Evolutionary conservation across 1,140 invertebrate species (phyloP).

Genomic region (Andrena cerasifolii): DNA sequence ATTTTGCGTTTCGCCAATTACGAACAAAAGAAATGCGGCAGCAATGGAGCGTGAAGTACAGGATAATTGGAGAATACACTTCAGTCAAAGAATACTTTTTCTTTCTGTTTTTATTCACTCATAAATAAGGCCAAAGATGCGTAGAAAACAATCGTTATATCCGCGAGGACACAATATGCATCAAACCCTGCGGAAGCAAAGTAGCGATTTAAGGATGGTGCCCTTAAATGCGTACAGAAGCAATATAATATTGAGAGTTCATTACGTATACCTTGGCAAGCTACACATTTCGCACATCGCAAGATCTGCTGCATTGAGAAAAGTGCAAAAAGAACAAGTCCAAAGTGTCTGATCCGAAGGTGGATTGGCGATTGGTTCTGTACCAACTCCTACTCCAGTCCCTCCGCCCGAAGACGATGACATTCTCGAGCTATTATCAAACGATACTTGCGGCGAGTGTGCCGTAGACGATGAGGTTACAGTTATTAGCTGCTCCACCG

Average conservation of each 20-base stretch:
- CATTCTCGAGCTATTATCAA: constrained; percentile 67
- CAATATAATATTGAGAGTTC: constrained; percentile 53
- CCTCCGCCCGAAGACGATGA: constrained; percentile 69
- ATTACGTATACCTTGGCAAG: constrained; percentile 87
- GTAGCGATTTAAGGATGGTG: constrained; percentile 59
- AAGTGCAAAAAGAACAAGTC: constrained; percentile 97
- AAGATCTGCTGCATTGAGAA: constrained; percentile 90
- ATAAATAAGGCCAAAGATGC: constrained; percentile 72
- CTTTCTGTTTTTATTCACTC: constrained; percentile 62
- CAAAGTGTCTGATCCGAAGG: constrained; percentile 84
- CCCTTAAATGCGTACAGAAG: constrained; percentile 55
- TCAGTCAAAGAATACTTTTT: constrained; percentile 41
- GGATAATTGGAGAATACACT: constrained; percentile 5
- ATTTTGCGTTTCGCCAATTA: constrained; percentile 16
- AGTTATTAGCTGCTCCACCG: constrained; percentile 92
- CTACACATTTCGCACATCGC: constrained; percentile 95
- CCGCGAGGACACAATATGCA: constrained; percentile 51
- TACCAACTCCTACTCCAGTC: constrained; percentile 65
- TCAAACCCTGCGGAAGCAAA: constrained; percentile 65
- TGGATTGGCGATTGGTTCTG: constrained; percentile 70
- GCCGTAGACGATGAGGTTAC: constrained; percentile 84
- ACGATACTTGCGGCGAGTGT: constrained; percentile 71
- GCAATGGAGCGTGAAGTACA: constrained; percentile 2
- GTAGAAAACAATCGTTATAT: constrained; percentile 68
- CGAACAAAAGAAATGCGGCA: neutral